Evolutionary conservation across 2,113 vertebrate genomes (phyloP).

Genomic region (Pachyramphus minor): DNA sequence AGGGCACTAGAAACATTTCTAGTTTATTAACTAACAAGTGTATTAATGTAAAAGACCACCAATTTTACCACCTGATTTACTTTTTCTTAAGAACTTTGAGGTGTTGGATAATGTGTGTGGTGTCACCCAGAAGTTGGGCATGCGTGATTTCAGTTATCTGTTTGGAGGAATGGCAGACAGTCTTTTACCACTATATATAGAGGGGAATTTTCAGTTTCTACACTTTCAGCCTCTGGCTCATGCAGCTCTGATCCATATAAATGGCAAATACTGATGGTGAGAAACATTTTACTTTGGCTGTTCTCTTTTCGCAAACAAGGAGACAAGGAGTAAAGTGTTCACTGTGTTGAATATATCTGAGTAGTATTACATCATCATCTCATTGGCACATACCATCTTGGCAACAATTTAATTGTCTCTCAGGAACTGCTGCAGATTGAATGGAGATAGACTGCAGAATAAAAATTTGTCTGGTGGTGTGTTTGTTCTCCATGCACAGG

Average conservation of each 20-base stretch:
- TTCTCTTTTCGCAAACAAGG: neutral
- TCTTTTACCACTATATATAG: neutral
- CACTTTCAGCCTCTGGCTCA: neutral
- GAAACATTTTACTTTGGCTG: neutral
- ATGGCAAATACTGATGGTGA: neutral
- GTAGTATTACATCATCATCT: neutral
- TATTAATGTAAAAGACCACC: neutral
- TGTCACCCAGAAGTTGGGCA: neutral
- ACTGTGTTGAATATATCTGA: neutral
- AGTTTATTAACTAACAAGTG: neutral
- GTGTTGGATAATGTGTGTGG: neutral
- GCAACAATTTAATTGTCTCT: neutral
- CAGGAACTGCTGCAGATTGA: neutral
- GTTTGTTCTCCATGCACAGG: neutral
- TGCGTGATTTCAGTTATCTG: fast-evolving
- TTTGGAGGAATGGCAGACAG: neutral
- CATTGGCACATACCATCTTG: neutral
- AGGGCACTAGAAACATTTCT: neutral
- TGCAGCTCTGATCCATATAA: neutral
- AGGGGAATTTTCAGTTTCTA: neutral
- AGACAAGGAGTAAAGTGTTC: neutral
- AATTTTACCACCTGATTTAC: neutral
- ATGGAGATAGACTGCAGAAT: neutral
- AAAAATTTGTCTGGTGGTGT: neutral
- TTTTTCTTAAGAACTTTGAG: neutral